phyloP scores from a whole-genome alignment of 1,140 invertebrate genomes.

The Colletes latitarsis region DNA sequence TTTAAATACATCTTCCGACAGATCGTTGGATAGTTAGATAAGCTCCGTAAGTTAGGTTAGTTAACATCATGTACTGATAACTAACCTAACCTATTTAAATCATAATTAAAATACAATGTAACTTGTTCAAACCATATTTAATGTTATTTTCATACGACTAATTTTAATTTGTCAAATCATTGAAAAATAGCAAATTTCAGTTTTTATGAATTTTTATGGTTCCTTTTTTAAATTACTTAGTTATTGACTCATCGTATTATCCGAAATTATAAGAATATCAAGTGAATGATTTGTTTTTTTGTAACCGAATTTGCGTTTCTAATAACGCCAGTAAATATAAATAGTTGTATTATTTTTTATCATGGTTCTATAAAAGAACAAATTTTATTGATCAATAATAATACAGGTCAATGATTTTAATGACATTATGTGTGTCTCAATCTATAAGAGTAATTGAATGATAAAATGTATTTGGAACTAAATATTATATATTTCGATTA shows the following conservation, averaged over 20 bases:
- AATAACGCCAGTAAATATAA: neutral
- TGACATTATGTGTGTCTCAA: neutral
- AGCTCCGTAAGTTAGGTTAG: neutral
- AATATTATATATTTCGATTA: neutral
- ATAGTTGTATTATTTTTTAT: neutral
- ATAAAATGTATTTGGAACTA: neutral
- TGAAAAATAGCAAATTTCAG: too few relatives aligned
- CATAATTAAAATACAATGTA: neutral
- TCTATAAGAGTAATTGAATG: neutral
- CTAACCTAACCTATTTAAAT: neutral
- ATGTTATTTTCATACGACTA: neutral
- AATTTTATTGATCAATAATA: conserved; percentile 35
- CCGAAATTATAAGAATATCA: neutral
- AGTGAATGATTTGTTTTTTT: neutral
- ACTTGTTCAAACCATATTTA: neutral
- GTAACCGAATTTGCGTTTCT: neutral
- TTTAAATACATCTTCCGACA: neutral
- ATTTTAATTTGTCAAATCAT: neutral
- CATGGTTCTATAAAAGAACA: conserved; percentile 19
- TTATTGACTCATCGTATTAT: too few relatives aligned
- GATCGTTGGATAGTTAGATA: neutral
- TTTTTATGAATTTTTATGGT: too few relatives aligned
- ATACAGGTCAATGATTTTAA: conserved; percentile 13
- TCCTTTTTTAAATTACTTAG: too few relatives aligned
- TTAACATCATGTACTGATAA: neutral